Base-by-base conservation (phyloP, 2,113 vertebrate species). In the Cyrtonyx montezumae region DNA sequence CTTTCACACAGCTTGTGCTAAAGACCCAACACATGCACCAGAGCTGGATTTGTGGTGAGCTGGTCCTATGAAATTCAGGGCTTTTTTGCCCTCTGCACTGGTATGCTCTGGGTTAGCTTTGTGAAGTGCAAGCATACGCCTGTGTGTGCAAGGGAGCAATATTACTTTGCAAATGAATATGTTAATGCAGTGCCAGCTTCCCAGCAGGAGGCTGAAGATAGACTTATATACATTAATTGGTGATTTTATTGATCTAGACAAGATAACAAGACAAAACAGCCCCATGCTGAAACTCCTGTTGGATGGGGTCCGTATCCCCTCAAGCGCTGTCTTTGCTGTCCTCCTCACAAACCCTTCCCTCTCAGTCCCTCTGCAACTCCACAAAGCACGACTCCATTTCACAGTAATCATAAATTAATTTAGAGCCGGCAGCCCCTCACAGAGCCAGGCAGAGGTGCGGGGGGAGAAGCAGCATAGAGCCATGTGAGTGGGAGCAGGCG, bases 401-500 rank as follows among this genome's bases (percentile, higher is more conserved):
- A 37, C 76, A 74, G 91, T 85, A 87, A 88, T 83, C 81, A 59
- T 21, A 78, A 79, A 65, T 93, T 90, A 96, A 73, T 95, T 95
- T 89, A 0, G 77, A 95, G 93, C 40, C 37, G 25, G 92, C 96
- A 96, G 94, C 94, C 95, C 96, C 91, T 96, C 4, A 45, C 95
- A 95, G 95, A 93, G 88, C 77, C 80, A n/a, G 95, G 93, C 93
- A 92, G 97, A 87, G 93, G 93, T 95, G 95, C 78, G 37, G 95
- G 85, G 96, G 87, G 94, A 95, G 93, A 84, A 62, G 97, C 91
- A 84, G 96, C 94, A 87, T 95, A 37, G 96, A 90, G 92, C 97
- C 97, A 97, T 98, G 97, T 98, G 98, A 98, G 97, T 14, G 82
- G 91, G 96, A 79, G 85, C 88, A 81, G 95, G 80, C 84, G 93